These are phyloP conservation scores for Chloroclystis v-ata DNA, from an alignment of 2,888 invertebrate species.

Conservation along the genomic window DNA sequence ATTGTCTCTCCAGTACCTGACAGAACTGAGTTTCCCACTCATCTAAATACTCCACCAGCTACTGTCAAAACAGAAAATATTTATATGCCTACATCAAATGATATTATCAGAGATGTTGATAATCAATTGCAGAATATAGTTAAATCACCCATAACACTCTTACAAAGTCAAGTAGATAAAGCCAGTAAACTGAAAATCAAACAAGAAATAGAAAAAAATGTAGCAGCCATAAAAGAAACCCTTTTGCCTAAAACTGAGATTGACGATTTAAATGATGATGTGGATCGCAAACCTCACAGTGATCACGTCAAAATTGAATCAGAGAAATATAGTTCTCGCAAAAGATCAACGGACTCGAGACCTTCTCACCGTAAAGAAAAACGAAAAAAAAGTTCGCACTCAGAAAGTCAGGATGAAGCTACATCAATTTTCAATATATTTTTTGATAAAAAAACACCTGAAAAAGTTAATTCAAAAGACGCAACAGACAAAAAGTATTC, in stretches of 20 bases:
- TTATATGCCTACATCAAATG: conserved; percentile 13
- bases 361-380: conserved; percentile 72
- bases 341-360: conserved; percentile 62
- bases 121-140: conserved; percentile 37
- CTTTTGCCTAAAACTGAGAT: conserved; percentile 1
- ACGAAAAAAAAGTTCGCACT: conserved; percentile 57
- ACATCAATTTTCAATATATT: conserved; percentile 48
- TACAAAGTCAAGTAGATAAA: conserved; percentile 25
- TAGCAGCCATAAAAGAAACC: conserved; percentile 16
- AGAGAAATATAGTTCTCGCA: conserved; percentile 48
- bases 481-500: conserved; percentile 48
- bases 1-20: conserved; percentile 2
- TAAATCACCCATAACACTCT: conserved; percentile 36
- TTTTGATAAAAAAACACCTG: conserved; percentile 36
- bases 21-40: not conserved
- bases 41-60: conserved; percentile 22
- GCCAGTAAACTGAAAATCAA: conserved; percentile 16
- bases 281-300: conserved; percentile 29
- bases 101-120: conserved; percentile 40
- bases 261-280: conserved; percentile 24
- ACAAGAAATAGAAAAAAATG: conserved; percentile 20
- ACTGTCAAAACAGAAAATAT: conserved; percentile 11
- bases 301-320: conserved; percentile 34
- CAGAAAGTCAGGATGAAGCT: conserved; percentile 42
- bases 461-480: conserved; percentile 45